Conservation (phyloP, 2,888 invertebrate genomes). For the Spodoptera picta region DNA sequence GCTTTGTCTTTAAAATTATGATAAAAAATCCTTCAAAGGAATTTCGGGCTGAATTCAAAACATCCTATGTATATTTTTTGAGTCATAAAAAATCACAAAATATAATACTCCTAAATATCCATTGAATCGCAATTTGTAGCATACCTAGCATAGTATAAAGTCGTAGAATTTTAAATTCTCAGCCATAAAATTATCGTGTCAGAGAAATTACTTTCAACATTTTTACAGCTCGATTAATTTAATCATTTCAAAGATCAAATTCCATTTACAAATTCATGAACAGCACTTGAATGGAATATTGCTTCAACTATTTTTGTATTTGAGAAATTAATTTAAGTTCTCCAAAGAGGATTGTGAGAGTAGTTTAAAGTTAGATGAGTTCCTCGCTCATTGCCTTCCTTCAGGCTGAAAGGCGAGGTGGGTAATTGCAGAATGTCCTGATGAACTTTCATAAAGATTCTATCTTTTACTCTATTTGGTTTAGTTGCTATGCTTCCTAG, state of each 20-base stretch:
- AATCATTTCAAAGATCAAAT: neutral
- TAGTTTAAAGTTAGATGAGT: slow-evolving; percentile 56
- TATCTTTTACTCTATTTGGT: slow-evolving; percentile 43
- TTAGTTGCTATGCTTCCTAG: slow-evolving; percentile 11
- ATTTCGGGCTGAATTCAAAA: too few species aligned
- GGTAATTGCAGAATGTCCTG: slow-evolving; percentile 52
- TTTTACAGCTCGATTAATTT: too few species aligned
- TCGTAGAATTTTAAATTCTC: too few species aligned
- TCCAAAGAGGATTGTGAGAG: slow-evolving; percentile 49
- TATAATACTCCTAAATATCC: too few species aligned
- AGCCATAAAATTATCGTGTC: too few species aligned
- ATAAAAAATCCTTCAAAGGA: too few species aligned
- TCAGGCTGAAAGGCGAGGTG: slow-evolving; percentile 29
- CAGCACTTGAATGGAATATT: slow-evolving; percentile 12
- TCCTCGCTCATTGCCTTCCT: slow-evolving; percentile 42
- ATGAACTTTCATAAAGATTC: slow-evolving; percentile 52
- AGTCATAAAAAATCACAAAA: too few species aligned
- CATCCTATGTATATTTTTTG: too few species aligned
- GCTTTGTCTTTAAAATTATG: slow-evolving; percentile 1
- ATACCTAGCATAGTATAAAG: too few species aligned
- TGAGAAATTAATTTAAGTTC: slow-evolving; percentile 56
- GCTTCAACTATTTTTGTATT: slow-evolving; percentile 37
- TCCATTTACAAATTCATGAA: slow-evolving; percentile 12
- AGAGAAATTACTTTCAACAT: too few species aligned
- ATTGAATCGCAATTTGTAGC: too few species aligned